phyloP scores from a whole-genome alignment of 2,888 invertebrate genomes.

The Drosophila nigricruria region DNA sequence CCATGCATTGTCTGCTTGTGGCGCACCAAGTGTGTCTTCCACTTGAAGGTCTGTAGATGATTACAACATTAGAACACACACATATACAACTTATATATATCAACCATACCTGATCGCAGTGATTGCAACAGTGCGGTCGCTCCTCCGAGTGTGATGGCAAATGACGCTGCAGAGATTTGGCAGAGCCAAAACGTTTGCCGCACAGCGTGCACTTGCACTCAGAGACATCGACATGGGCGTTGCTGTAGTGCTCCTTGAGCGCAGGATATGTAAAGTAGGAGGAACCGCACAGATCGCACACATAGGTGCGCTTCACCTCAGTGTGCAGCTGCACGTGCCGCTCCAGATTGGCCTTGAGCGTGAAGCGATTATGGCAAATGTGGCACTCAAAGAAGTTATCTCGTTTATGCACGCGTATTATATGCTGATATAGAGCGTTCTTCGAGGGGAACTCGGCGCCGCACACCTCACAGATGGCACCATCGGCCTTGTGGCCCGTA shows the following conservation, averaged over 20 bases:
- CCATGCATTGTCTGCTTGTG: constrained; percentile 85
- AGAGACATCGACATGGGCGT: constrained; percentile 84
- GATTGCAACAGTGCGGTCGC: constrained; percentile 84
- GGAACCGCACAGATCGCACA: constrained; percentile 85
- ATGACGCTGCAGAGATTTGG: constrained; percentile 84
- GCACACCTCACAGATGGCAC: constrained; percentile 85
- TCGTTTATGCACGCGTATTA: constrained; percentile 84
- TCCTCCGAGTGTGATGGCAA: constrained; percentile 85
- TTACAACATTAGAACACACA: neutral
- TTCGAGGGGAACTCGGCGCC: constrained; percentile 84
- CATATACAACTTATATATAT: neutral
- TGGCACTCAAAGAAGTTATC: constrained; percentile 85
- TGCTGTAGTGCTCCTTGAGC: constrained; percentile 85
- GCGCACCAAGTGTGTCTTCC: constrained; percentile 85
- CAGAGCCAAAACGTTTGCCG: constrained; percentile 84
- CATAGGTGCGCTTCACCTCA: constrained; percentile 85
- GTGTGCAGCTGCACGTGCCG: constrained; percentile 85
- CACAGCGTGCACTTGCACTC: constrained; percentile 85
- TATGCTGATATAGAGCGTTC: constrained; percentile 85
- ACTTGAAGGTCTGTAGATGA: constrained; percentile 82
- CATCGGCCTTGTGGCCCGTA: constrained; percentile 84
- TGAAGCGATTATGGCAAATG: constrained; percentile 85
- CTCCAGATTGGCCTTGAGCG: constrained; percentile 85
- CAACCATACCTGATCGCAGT: constrained; percentile 83
- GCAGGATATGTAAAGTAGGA: constrained; percentile 85